Evolutionary conservation across 2,888 invertebrate species (phyloP).

Genomic region (Tromatobia lineatoria): DNA sequence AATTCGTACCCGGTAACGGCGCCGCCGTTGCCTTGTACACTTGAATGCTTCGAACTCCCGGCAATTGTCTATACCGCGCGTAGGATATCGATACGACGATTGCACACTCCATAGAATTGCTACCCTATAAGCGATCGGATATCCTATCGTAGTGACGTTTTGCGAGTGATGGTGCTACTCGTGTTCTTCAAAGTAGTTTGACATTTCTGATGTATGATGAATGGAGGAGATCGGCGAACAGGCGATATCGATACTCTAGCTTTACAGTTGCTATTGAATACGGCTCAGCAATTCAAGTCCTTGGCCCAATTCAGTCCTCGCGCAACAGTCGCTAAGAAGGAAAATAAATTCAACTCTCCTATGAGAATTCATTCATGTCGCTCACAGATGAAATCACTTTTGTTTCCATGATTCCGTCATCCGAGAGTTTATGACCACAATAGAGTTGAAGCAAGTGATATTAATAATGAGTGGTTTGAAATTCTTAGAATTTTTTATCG

Average conservation of each 20-base stretch:
- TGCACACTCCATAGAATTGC: not conserved
- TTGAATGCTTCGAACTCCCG: not conserved
- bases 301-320: slow-evolving; percentile 15
- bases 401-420: slow-evolving; percentile 16
- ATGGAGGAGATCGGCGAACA: slow-evolving; percentile 5
- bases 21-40: not conserved
- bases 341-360: not conserved
- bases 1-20: slow-evolving; percentile 6
- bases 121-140: not conserved
- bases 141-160: not conserved
- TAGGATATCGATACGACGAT: not conserved
- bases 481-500: not conserved
- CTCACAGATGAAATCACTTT: slow-evolving; percentile 11
- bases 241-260: not conserved
- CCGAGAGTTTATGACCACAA: not conserved
- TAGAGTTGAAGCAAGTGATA: not conserved
- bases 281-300: slow-evolving; percentile 6
- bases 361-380: slow-evolving; percentile 12
- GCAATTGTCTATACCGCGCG: not conserved
- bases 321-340: not conserved
- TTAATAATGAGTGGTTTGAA: not conserved
- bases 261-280: not conserved
- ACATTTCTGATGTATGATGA: slow-evolving; percentile 14
- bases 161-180: not conserved
- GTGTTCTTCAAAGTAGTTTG: not conserved